Base-by-base conservation (phyloP, 1,140 invertebrate species). In the Drosophila bipectinata region DNA sequence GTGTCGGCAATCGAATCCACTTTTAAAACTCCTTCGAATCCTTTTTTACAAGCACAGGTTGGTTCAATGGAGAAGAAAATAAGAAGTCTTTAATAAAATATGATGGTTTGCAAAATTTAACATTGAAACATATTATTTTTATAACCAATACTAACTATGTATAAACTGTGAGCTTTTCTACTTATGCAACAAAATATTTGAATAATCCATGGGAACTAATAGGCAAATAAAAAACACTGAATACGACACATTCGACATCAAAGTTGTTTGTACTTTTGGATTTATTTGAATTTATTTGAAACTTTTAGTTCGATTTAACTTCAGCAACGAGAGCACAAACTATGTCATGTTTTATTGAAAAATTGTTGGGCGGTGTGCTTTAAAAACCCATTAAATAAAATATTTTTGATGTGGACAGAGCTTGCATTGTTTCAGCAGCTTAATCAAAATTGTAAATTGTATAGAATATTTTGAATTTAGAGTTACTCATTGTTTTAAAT, bases 1-100 rank as follows among this genome's bases (percentile, higher is more conserved):
- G 53, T 44, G 53, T 62, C 39, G 61, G 79, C 72, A 79, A 85
- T 72, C 69, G 80, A 72, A 76, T 66, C 58, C 47, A 18, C 37
- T 69, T 54, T 60, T 57, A 45, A 61, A 52, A 49, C 24, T 26
- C 26, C 72, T 81, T 72, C 47, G 53, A 61, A 41, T 14, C n/a
- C 41, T 30, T 45, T 57, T 57, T 21, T 10, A 8, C 9, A 0
- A 14, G 28, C 18, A 24, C 28, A 37, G 54, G 18, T 48, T 59
- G 32, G 41, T 5, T 48, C 37, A 55, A 26, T 12, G 15, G 10
- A n/a, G 26, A 41, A 5, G 24, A 32, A 44, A 44, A 7, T 44
- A 44, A 18, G 10, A 37, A 37, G 12, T 5, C 12, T 37, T 12
- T 2, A 37, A 37, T 12, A 1, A 12, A 12, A 37, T 10, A 37